Evolutionary conservation across 2,888 invertebrate genomes (phyloP).

Genomic region (Linyphia triangularis): DNA sequence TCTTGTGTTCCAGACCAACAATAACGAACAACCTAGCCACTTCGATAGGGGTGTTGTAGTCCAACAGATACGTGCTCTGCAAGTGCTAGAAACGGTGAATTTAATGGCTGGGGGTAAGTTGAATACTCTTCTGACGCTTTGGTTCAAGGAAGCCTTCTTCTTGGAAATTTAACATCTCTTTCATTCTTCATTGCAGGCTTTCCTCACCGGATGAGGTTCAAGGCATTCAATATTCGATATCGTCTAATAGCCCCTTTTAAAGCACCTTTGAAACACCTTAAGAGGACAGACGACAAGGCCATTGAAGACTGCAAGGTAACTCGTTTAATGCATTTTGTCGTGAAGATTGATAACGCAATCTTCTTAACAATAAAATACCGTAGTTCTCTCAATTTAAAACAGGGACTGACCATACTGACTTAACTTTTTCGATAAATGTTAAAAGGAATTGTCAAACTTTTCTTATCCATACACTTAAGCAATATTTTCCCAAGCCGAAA

Average conservation of each 20-base stretch:
- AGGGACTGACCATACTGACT: neutral
- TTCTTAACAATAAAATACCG: too few relatives aligned
- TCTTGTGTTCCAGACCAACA: slow-evolving; percentile 84
- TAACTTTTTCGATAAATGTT: neutral
- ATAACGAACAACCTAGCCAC: slow-evolving; percentile 88
- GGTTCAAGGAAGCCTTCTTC: neutral
- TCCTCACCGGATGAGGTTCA: slow-evolving; percentile 96
- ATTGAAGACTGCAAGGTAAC: slow-evolving; percentile 84
- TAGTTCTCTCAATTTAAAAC: neutral
- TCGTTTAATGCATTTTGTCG: neutral
- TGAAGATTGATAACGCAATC: too few relatives aligned
- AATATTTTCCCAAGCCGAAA: too few relatives aligned
- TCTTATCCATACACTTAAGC: too few relatives aligned
- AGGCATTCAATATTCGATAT: slow-evolving; percentile 92
- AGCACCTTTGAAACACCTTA: slow-evolving; percentile 85
- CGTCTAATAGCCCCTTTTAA: slow-evolving; percentile 90
- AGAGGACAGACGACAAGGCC: slow-evolving; percentile 81
- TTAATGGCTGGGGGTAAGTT: slow-evolving; percentile 91
- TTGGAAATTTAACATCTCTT: neutral
- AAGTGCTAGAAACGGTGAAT: slow-evolving; percentile 95
- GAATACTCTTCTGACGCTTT: neutral
- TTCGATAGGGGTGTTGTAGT: slow-evolving; percentile 92
- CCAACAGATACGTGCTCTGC: slow-evolving; percentile 92
- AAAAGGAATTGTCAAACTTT: too few relatives aligned
- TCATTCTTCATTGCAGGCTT: slow-evolving; percentile 82